phyloP scores from a whole-genome alignment of 1,140 invertebrate genomes.

The Trichonephila clavata region DNA sequence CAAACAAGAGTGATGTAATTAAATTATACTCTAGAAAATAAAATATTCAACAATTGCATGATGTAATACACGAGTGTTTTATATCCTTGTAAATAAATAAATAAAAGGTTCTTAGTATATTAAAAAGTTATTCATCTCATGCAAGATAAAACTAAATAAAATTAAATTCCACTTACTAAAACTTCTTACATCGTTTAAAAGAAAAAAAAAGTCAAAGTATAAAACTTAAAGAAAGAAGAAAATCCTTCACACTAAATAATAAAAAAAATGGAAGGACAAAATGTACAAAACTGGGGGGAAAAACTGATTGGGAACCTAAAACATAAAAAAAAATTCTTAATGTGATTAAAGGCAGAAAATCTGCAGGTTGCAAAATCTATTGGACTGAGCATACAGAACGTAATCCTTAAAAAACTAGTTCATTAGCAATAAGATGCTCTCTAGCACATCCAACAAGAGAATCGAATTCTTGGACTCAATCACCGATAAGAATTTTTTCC shows the following conservation, averaged over 20 bases:
- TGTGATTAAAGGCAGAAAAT: conserved; percentile 55
- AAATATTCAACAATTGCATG: too few species aligned
- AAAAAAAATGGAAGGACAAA: not conserved
- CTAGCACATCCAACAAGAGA: conserved; percentile 1
- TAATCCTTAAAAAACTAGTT: conserved; percentile 60
- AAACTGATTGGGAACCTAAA: conserved; percentile 31
- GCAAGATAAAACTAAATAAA: not conserved
- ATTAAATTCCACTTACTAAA: too few species aligned
- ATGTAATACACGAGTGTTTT: too few species aligned
- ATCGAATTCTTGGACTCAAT: not conserved
- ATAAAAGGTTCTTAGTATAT: too few species aligned
- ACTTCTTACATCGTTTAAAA: too few species aligned
- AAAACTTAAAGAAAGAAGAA: too few species aligned
- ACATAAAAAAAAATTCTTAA: conserved; percentile 25
- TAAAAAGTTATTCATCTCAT: too few species aligned
- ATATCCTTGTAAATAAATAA: too few species aligned
- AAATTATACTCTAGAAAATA: too few species aligned
- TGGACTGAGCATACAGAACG: not conserved
- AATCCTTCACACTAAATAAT: not conserved
- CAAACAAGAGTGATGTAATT: too few species aligned
- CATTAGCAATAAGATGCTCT: conserved; percentile 39
- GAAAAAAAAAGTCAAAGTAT: too few species aligned
- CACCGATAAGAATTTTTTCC: not conserved
- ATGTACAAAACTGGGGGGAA: not conserved
- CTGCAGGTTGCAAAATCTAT: conserved; percentile 29